A percentile compares a stretch with the other conserved stretches of the same genome.
Evolutionary conservation across 2,888 invertebrate species (phyloP).

Genomic region (Sipunculus nudus): DNA sequence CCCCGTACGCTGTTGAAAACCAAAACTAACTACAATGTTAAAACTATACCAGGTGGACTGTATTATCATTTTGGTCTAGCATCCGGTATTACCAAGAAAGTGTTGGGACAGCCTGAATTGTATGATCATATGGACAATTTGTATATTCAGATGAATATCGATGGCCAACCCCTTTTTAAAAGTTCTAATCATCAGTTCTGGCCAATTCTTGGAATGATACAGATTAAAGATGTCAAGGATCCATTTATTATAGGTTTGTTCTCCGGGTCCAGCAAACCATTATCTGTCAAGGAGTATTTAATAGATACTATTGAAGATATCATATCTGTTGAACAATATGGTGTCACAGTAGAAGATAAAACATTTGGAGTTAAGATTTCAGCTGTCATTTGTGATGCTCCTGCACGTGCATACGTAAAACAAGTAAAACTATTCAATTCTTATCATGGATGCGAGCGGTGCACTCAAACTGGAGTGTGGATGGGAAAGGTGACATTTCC

Average conservation of each 20-base stretch:
- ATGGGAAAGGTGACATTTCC: constrained; percentile 34
- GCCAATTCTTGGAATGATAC: background rate
- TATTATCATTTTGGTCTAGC: background rate
- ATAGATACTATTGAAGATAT: background rate
- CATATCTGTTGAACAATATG: too few relatives aligned
- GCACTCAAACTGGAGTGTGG: constrained; percentile 25
- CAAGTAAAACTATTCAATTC: constrained; percentile 45
- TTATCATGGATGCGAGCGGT: constrained; percentile 49
- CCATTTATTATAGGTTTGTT: background rate
- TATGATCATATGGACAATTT: too few relatives aligned
- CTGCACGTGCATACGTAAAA: background rate
- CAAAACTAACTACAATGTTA: background rate
- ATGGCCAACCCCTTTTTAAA: too few relatives aligned
- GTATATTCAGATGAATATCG: background rate
- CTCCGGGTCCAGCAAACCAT: background rate
- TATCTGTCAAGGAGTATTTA: background rate
- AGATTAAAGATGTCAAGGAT: background rate
- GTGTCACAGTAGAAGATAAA: background rate
- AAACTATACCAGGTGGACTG: background rate
- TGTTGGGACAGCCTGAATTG: too few relatives aligned
- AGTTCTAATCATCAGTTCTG: background rate
- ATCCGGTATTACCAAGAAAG: background rate
- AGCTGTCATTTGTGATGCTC: background rate
- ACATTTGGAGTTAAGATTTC: background rate
- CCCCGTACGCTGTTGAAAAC: background rate